These are phyloP conservation scores for Alaudala cheleensis DNA, from an alignment of 2,113 vertebrate genomes.

Conservation along the genomic window DNA sequence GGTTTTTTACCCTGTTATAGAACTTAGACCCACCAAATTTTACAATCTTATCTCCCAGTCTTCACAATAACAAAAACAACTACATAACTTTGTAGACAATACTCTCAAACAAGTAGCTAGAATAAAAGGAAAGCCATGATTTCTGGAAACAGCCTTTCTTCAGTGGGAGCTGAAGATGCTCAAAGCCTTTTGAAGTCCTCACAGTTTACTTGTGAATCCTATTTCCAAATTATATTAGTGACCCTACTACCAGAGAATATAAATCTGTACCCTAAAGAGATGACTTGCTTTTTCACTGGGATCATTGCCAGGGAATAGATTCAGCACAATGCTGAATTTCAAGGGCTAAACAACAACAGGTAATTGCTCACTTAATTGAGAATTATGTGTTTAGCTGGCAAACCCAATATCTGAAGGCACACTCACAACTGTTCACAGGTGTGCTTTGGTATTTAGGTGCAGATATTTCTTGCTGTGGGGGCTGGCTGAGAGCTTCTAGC, in stretches of 20 bases:
- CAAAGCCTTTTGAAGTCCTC: not conserved
- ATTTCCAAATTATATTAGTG: not conserved
- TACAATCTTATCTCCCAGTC: not conserved
- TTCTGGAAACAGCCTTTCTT: not conserved
- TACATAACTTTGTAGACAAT: not conserved
- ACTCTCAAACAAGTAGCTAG: not conserved
- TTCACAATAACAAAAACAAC: not conserved
- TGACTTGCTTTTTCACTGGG: slow-evolving; percentile 28
- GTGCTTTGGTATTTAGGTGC: not conserved
- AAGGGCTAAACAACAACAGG: slow-evolving; percentile 13
- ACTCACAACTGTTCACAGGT: not conserved
- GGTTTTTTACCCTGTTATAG: not conserved
- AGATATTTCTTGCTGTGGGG: not conserved
- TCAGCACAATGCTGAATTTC: not conserved
- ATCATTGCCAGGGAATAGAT: slow-evolving; percentile 31
- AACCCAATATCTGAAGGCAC: not conserved
- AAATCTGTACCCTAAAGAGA: slow-evolving; percentile 13
- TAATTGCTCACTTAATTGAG: slow-evolving; percentile 63
- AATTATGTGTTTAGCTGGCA: slow-evolving; percentile 49
- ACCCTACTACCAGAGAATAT: not conserved
- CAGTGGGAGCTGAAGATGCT: not conserved
- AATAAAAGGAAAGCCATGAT: not conserved
- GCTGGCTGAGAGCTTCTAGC: not conserved
- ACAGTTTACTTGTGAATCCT: not conserved
- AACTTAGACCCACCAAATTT: not conserved